Conservation (phyloP, 35 echinoderm and acorn worm species). For the Heliocidaris tuberculata region DNA sequence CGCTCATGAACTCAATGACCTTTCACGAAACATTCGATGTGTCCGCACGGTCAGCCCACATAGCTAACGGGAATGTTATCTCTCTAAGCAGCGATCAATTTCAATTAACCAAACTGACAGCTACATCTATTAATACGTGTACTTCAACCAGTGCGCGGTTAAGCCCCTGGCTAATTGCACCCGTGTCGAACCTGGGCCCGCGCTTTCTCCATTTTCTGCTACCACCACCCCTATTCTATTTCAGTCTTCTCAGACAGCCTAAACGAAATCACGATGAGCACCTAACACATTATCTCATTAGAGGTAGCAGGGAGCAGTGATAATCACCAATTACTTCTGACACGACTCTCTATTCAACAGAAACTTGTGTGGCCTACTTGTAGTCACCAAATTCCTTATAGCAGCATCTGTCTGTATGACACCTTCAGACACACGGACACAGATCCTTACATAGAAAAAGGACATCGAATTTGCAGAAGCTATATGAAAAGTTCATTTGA, state of each 20-base stretch:
- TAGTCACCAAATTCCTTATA: background rate
- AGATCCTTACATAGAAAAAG: background rate
- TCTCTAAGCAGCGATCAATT: slow-evolving; percentile 27
- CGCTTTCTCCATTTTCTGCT: background rate
- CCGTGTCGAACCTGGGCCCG: background rate
- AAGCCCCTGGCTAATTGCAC: slow-evolving; percentile 5
- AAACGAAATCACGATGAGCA: background rate
- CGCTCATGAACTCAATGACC: slow-evolving; percentile 18
- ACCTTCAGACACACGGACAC: background rate
- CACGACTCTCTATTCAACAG: background rate
- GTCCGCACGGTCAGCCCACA: background rate
- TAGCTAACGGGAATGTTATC: slow-evolving; percentile 26
- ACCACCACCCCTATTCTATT: background rate
- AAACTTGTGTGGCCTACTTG: background rate
- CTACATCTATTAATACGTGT: slow-evolving; percentile 27
- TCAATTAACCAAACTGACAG: slow-evolving; percentile 21
- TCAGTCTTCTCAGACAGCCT: background rate
- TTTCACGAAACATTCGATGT: background rate
- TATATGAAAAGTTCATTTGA: background rate
- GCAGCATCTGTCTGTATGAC: background rate
- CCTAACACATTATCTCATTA: slow-evolving; percentile 31
- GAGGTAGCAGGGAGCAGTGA: background rate
- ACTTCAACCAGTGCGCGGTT: slow-evolving; percentile 6
- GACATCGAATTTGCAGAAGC: background rate
- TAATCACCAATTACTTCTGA: slow-evolving; percentile 18